A percentile compares a stretch with the other conserved stretches of the same genome.
These are phyloP conservation scores for Magallana angulata DNA, from an alignment of 1,140 invertebrate genomes.

Conservation along the genomic window DNA sequence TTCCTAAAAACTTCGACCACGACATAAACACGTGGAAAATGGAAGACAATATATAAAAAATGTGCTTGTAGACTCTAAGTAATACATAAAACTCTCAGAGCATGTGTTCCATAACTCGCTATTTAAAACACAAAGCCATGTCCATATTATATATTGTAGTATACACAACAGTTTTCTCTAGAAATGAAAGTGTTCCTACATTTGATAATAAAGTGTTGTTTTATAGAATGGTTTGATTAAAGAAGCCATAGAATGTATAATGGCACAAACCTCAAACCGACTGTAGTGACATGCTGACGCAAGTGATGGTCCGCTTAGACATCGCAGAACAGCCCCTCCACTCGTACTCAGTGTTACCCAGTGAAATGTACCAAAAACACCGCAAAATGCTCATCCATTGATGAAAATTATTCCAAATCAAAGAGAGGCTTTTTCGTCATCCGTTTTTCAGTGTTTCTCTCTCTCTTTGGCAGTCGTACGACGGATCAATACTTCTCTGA, in stretches of 20 bases:
- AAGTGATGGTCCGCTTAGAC: not conserved
- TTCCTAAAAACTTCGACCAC: too few relatives aligned
- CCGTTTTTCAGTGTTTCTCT: not conserved
- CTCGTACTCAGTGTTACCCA: not conserved
- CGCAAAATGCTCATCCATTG: constrained; percentile 44
- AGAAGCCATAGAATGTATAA: not conserved
- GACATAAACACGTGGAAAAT: too few relatives aligned
- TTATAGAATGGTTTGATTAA: not conserved
- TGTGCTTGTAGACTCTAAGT: too few relatives aligned
- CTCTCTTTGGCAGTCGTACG: not conserved
- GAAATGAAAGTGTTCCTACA: not conserved
- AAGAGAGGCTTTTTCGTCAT: constrained; percentile 56
- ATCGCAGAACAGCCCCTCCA: not conserved
- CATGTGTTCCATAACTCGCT: too few relatives aligned
- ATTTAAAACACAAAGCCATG: too few relatives aligned
- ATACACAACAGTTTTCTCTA: too few relatives aligned
- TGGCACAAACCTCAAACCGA: not conserved
- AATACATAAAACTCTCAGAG: too few relatives aligned
- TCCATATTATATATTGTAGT: too few relatives aligned
- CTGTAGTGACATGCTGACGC: not conserved
- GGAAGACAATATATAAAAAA: too few relatives aligned
- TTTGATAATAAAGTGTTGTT: not conserved
- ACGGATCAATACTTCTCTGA: constrained; percentile 16
- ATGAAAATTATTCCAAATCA: constrained; percentile 59
- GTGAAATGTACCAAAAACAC: constrained; percentile 13